These are phyloP conservation scores for Tipula confusa DNA, from an alignment of 2,888 invertebrate genomes.

Conservation along the genomic window DNA sequence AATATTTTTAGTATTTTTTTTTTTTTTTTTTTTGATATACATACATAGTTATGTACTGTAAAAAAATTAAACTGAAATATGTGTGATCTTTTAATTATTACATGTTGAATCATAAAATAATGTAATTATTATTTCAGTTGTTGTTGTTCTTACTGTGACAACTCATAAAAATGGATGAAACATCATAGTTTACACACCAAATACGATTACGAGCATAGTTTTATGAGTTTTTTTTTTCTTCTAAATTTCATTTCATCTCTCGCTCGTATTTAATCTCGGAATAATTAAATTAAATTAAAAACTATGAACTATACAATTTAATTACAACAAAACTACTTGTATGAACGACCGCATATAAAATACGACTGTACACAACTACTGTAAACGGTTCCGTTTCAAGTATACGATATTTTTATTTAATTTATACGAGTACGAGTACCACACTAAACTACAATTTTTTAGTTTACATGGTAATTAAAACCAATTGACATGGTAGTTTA, in stretches of 20 bases:
- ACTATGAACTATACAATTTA: neutral
- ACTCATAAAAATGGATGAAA: neutral
- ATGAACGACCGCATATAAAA: neutral
- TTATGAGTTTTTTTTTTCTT: no score
- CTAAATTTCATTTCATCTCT: neutral
- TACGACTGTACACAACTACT: no score
- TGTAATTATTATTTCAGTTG: neutral
- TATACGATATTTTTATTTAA: neutral
- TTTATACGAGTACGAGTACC: neutral
- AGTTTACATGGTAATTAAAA: neutral
- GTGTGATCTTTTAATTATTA: conserved; percentile 20
- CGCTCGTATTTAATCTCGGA: neutral
- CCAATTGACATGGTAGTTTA: neutral
- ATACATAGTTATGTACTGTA: neutral
- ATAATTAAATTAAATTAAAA: neutral
- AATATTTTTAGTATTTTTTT: neutral
- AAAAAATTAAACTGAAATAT: neutral
- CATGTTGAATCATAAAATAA: conserved; percentile 25
- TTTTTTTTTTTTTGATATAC: no score
- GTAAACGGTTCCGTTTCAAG: neutral
- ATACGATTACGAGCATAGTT: neutral
- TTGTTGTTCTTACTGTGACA: neutral
- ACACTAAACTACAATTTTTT: neutral
- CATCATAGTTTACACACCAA: neutral
- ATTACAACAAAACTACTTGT: neutral